phyloP scores from a whole-genome alignment of 2,888 invertebrate species.

The Idaea dimidiata region DNA sequence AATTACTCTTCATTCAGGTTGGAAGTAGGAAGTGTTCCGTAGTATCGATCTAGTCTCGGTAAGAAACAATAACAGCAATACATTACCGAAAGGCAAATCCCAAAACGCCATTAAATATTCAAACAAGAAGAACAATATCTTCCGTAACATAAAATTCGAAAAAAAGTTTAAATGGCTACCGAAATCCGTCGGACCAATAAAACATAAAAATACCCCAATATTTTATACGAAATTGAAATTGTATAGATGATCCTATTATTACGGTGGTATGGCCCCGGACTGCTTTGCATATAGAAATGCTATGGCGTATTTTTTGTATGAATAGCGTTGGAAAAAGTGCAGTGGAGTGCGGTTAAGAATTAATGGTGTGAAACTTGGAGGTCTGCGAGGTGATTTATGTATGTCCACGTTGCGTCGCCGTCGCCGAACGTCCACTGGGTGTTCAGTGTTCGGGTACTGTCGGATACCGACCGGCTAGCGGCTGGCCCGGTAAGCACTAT shows the following conservation, averaged over 20 bases:
- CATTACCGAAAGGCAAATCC: constrained; percentile 32
- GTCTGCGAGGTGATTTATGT: constrained; percentile 57
- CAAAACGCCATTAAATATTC: constrained; percentile 33
- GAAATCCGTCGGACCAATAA: constrained; percentile 69
- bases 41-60: constrained; percentile 15
- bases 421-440: constrained; percentile 6
- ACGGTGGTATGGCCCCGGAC: constrained; percentile 45
- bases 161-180: constrained; percentile 70
- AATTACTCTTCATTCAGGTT: constrained; percentile 7
- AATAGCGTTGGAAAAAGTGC: constrained; percentile 58
- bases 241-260: constrained; percentile 70
- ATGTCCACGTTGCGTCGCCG: constrained; percentile 44
- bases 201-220: constrained; percentile 71
- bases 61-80: constrained; percentile 42
- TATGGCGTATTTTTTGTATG: constrained; percentile 39
- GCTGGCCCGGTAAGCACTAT: neutral
- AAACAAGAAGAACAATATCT: constrained; percentile 59
- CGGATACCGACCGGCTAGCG: neutral
- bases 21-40: neutral
- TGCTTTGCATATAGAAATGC: constrained; percentile 72
- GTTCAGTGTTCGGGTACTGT: constrained; percentile 6
- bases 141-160: constrained; percentile 76
- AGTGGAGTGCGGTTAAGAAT: constrained; percentile 69
- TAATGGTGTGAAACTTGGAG: constrained; percentile 73
- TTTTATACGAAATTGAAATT: constrained; percentile 64